These are phyloP conservation scores for Brenthis daphne DNA, from an alignment of 2,888 invertebrate species.

Conservation along the genomic window DNA sequence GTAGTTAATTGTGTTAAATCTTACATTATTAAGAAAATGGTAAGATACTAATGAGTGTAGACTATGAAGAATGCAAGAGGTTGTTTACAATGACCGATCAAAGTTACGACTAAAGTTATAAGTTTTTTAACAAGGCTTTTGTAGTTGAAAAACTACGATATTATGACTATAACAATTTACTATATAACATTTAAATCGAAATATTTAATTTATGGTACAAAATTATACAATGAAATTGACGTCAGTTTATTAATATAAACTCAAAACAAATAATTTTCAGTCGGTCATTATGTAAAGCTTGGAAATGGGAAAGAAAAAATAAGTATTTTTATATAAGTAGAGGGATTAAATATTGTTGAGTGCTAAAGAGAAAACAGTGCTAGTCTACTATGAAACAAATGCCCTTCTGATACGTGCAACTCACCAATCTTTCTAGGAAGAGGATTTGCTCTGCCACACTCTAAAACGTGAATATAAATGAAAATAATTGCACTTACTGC, in stretches of 20 bases:
- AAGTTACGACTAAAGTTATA: not conserved
- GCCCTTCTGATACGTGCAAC: slow-evolving; percentile 44
- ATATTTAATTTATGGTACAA: too few species aligned
- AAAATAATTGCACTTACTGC: slow-evolving; percentile 22
- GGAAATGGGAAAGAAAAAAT: not conserved
- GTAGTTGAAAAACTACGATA: too few species aligned
- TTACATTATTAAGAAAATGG: not conserved
- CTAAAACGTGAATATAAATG: slow-evolving; percentile 73
- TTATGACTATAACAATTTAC: too few species aligned
- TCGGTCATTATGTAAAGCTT: not conserved
- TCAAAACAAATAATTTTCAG: not conserved
- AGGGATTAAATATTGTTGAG: not conserved
- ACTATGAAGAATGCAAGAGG: not conserved
- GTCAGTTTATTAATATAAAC: too few species aligned
- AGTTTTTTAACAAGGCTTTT: too few species aligned
- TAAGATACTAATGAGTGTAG: not conserved
- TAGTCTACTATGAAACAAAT: slow-evolving; percentile 3
- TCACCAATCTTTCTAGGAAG: slow-evolving; percentile 79
- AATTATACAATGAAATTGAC: too few species aligned
- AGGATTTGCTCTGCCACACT: slow-evolving; percentile 79
- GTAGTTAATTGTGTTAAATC: too few species aligned
- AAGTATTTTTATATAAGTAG: too few species aligned
- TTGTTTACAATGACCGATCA: not conserved
- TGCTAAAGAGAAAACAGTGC: not conserved
- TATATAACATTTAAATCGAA: too few species aligned